A percentile compares a stretch with the other conserved stretches of the same genome.
These are phyloP conservation scores for Papio anubis DNA, from an alignment of 2,113 vertebrate species.

Conservation along the genomic window DNA sequence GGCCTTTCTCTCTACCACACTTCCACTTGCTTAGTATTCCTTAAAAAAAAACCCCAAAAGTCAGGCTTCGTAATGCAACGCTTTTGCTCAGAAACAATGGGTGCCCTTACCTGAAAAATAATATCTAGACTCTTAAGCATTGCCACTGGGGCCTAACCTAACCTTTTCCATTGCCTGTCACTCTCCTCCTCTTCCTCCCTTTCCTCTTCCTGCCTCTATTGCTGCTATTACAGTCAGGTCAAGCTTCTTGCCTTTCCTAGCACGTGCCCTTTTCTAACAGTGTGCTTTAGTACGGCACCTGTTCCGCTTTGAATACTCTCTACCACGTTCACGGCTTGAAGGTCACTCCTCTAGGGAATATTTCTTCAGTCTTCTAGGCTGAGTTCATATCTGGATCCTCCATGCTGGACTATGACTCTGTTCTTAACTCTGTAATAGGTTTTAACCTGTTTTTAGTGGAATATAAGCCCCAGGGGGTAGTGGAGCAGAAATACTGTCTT, in stretches of 20 bases:
- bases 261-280: neutral
- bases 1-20: neutral
- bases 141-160: neutral
- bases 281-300: neutral
- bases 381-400: neutral
- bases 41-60: neutral
- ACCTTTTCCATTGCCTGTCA: neutral
- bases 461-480: neutral
- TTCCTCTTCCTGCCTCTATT: too few relatives aligned
- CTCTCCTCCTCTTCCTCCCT: neutral
- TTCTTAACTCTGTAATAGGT: neutral
- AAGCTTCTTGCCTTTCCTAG: neutral
- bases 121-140: neutral
- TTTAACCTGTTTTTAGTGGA: neutral
- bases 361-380: neutral
- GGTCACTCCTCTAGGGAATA: neutral
- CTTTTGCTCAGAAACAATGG: neutral
- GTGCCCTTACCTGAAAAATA: neutral
- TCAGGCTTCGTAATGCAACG: neutral
- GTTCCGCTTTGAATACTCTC: neutral
- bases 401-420: neutral
- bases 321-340: fast-evolving
- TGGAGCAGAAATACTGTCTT: neutral
- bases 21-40: neutral
- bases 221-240: fast-evolving